Conservation (phyloP, 1,140 invertebrate species). For the Battus philenor region DNA sequence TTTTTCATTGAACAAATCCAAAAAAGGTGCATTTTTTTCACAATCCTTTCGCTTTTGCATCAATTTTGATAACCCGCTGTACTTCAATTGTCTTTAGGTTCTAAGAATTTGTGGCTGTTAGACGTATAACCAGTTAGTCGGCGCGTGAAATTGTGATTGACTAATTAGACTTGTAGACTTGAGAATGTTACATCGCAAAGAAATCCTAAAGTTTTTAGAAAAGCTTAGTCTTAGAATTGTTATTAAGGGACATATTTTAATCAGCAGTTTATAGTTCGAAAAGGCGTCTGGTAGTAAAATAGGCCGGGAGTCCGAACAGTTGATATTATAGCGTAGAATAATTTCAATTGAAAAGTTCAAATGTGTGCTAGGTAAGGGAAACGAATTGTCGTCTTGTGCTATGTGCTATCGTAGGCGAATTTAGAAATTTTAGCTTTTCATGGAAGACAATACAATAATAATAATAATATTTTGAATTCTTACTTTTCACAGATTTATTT, state of each 20-base stretch:
- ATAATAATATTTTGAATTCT: neutral
- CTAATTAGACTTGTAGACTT: neutral
- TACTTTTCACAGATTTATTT: conserved; percentile 4
- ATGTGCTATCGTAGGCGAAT: too few relatives aligned
- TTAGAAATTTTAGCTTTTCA: conserved; percentile 4
- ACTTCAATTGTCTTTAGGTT: too few relatives aligned
- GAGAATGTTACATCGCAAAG: neutral
- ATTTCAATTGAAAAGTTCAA: conserved; percentile 14
- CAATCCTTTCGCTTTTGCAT: too few relatives aligned
- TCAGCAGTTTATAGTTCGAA: conserved; percentile 23
- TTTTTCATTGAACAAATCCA: too few relatives aligned
- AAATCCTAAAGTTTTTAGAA: neutral
- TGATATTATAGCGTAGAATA: conserved; percentile 1
- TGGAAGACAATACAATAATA: too few relatives aligned
- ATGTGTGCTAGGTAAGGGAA: conserved; percentile 5
- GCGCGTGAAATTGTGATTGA: neutral
- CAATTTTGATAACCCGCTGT: too few relatives aligned
- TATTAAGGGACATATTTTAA: conserved; percentile 6
- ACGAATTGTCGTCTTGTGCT: too few relatives aligned
- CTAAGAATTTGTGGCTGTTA: too few relatives aligned
- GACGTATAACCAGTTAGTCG: neutral
- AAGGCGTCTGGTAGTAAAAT: conserved; percentile 16
- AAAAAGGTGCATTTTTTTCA: too few relatives aligned
- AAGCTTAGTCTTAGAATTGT: neutral
- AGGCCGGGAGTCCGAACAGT: neutral